Evolutionary conservation across 1,140 invertebrate genomes (phyloP).

Genomic region (Drosophila littoralis): DNA sequence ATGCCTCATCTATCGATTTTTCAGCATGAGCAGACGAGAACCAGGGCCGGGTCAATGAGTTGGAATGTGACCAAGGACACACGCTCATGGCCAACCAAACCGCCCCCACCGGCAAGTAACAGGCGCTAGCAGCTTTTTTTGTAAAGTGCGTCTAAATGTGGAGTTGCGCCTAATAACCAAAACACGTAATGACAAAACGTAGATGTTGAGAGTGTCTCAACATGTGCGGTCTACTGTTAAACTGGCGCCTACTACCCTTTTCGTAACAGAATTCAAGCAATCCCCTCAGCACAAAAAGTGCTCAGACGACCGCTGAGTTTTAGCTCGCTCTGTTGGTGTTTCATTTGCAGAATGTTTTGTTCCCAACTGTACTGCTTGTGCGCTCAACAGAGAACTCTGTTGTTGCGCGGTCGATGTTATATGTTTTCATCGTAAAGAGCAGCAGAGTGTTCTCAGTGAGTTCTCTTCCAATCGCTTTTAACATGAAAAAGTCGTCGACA

Average conservation of each 20-base stretch:
- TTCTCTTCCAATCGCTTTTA: slow-evolving; percentile 46
- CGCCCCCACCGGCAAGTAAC: slow-evolving; percentile 24
- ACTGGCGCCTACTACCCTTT: slow-evolving; percentile 49
- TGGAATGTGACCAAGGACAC: slow-evolving; percentile 69
- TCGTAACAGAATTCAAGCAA: slow-evolving; percentile 44
- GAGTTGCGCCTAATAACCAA: slow-evolving; percentile 46
- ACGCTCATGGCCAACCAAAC: slow-evolving; percentile 48
- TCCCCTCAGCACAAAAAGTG: slow-evolving; percentile 36
- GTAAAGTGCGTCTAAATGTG: slow-evolving; percentile 1
- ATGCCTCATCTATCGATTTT: slow-evolving; percentile 67
- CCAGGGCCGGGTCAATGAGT: slow-evolving; percentile 61
- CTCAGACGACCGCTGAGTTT: slow-evolving; percentile 33
- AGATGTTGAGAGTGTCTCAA: slow-evolving; percentile 15
- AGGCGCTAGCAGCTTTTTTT: slow-evolving; percentile 24
- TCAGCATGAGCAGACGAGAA: slow-evolving; percentile 35
- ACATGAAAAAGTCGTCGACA: slow-evolving; percentile 40
- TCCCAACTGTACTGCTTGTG: slow-evolving; percentile 73
- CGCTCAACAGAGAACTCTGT: slow-evolving; percentile 56
- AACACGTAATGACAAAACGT: slow-evolving; percentile 17
- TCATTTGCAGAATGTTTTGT: slow-evolving; percentile 78
- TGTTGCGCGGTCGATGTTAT: slow-evolving; percentile 55
- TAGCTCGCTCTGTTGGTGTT: slow-evolving; percentile 45
- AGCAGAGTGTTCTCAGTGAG: slow-evolving; percentile 37
- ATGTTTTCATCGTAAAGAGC: slow-evolving; percentile 55
- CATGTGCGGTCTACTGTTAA: slow-evolving; percentile 36